phyloP scores from a whole-genome alignment of 1,140 invertebrate genomes.

The Reticulitermes speratus region DNA sequence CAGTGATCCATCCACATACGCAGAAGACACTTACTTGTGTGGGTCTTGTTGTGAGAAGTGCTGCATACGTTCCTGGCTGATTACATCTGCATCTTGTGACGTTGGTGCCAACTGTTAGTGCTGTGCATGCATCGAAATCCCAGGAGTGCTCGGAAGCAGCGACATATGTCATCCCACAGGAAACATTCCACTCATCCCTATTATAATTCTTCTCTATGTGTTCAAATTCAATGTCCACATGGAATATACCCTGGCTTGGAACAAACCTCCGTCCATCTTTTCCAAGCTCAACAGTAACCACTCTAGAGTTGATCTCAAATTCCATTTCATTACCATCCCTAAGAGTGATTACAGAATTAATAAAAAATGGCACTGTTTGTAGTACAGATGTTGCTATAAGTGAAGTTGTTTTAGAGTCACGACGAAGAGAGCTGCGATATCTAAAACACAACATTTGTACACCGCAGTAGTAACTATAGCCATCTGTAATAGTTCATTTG shows the following conservation, averaged over 20 bases:
- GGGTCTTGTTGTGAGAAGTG: slow-evolving; percentile 53
- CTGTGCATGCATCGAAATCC: slow-evolving; percentile 35
- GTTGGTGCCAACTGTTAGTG: neutral
- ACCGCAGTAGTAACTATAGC: no score
- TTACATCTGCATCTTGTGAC: slow-evolving; percentile 36
- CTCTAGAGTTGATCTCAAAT: slow-evolving; percentile 62
- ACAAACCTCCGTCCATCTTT: slow-evolving; percentile 39
- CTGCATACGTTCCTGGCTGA: slow-evolving; percentile 52
- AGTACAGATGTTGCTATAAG: neutral
- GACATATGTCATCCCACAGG: slow-evolving; percentile 51
- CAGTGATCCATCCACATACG: no score
- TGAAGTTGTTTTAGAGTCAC: no score
- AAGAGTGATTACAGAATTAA: slow-evolving; percentile 31
- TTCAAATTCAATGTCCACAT: slow-evolving; percentile 47
- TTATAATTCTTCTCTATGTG: slow-evolving; percentile 43
- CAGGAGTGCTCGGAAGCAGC: slow-evolving; percentile 43
- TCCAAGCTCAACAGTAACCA: slow-evolving; percentile 54
- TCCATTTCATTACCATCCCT: slow-evolving; percentile 65
- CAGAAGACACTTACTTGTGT: neutral
- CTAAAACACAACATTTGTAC: no score
- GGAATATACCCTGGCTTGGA: slow-evolving; percentile 42
- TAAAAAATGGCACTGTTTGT: slow-evolving; percentile 25
- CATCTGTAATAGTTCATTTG: no score
- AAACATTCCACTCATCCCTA: slow-evolving; percentile 49
- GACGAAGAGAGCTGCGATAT: no score